phyloP scores from a whole-genome alignment of 2,888 invertebrate genomes.

The Rhyacophila evoluta region DNA sequence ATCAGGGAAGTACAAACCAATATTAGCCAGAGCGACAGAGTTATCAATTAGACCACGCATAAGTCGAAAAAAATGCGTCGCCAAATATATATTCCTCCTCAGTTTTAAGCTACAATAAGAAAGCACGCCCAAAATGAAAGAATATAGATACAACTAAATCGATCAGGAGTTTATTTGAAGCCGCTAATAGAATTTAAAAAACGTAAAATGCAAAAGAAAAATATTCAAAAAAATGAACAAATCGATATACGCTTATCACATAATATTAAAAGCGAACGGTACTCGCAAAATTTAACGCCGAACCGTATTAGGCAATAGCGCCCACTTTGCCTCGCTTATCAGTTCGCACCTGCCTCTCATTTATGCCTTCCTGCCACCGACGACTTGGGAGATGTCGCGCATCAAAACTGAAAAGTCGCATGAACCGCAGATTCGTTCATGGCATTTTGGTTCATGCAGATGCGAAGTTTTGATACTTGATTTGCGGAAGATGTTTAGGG shows the following conservation, averaged over 20 bases:
- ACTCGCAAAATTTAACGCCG: constrained; percentile 36
- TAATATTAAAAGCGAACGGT: constrained; percentile 25
- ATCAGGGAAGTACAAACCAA: too few species aligned
- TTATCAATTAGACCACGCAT: too few species aligned
- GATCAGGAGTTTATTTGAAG: background rate
- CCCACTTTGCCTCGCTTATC: constrained; percentile 37
- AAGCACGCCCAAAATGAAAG: too few species aligned
- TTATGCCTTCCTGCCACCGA: constrained; percentile 40
- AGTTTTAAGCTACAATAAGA: too few species aligned
- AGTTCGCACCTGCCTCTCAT: constrained; percentile 33
- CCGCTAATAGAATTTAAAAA: background rate
- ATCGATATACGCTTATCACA: constrained; percentile 22
- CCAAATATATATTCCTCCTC: too few species aligned
- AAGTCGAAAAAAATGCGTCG: too few species aligned
- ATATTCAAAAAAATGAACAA: background rate
- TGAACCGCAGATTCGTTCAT: background rate
- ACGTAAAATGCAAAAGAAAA: background rate
- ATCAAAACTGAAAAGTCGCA: constrained; percentile 27
- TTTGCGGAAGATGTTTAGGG: constrained; percentile 8
- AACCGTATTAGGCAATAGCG: constrained; percentile 23
- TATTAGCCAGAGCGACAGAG: too few species aligned
- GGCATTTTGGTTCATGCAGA: background rate
- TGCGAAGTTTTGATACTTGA: background rate
- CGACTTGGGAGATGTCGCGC: background rate
- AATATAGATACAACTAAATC: background rate